Evolutionary conservation across 2,888 invertebrate genomes (phyloP).

Genomic region (Leptinotarsa rubiginosa): DNA sequence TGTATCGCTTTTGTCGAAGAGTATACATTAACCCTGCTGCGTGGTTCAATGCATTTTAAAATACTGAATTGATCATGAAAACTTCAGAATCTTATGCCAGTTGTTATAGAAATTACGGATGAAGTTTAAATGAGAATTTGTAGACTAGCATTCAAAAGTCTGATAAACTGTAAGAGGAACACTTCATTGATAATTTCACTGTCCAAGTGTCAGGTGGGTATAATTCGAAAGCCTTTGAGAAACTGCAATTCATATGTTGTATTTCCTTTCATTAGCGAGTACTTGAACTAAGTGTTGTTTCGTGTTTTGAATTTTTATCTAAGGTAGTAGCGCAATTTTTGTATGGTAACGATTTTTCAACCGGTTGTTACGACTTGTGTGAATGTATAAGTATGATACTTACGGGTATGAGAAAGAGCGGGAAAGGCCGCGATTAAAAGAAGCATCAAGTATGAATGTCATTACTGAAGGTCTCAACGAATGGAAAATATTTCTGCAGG

Average conservation of each 20-base stretch:
- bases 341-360: slow-evolving; percentile 16
- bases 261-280: slow-evolving; percentile 15
- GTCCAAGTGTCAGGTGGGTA: slow-evolving; percentile 8
- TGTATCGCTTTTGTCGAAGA: no score
- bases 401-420: not conserved
- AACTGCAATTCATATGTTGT: not conserved
- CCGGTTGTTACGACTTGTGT: slow-evolving; percentile 13
- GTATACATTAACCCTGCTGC: no score
- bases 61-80: no score
- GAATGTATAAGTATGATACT: not conserved
- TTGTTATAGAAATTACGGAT: no score
- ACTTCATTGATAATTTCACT: not conserved
- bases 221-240: slow-evolving; percentile 2
- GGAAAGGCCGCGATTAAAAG: not conserved
- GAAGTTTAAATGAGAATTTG: no score
- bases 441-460: no score
- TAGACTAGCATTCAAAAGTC: no score
- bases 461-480: no score
- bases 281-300: slow-evolving; percentile 13
- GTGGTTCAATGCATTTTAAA: no score
- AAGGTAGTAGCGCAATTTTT: slow-evolving; percentile 2
- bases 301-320: slow-evolving; percentile 16
- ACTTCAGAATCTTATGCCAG: no score
- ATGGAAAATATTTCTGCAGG: no score
- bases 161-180: not conserved